Base-by-base conservation (phyloP, 2,113 vertebrate genomes). In the Dermatemys mawii region DNA sequence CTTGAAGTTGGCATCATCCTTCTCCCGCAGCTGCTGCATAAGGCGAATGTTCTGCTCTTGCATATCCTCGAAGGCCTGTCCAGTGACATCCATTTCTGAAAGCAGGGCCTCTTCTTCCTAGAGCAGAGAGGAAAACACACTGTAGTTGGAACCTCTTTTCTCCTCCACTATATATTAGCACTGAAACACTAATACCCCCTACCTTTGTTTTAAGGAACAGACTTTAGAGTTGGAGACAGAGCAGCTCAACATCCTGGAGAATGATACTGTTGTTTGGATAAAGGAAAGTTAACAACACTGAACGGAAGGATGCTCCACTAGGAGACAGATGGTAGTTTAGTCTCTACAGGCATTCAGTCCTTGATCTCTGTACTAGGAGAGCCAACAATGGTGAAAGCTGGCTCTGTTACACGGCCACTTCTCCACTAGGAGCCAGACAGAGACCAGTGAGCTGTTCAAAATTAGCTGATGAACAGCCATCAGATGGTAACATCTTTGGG, bases 51-150 rank as follows among this genome's bases (percentile, higher is more conserved):
- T 99, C 97, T 99, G 99, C 84, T 99, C 99, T 96, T 99, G 99
- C 99, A 99, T 99, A 96, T 99, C 99, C 96, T 99, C 99, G 83
- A 99, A 99, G 22, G 99, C 99, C 97, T 99, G 99, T 27, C 99
- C 99, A 4, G 99, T 99, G 95, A 99, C 99, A 32, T 99, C 99
- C 99, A 99, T 99, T 98, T 99, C 99, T 0, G 99, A 99, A 49
- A 99, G 98, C 81, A 99, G 96, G 1, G 99, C 99, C 57, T 99
- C 99, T 94, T 99, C 99, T 93, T 99, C 99, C 99, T 99, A 96
- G 26, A 81, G 78, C 73, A 79, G 4, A 26, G 53, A 60, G 49
- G 87, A 41, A 4, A 50, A 60, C 12, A 41, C 1, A 87, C 6
- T 76, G 22, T 8, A 11, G 87, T 86, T 90, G 85, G 26, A 32